Conservation (phyloP, 2,888 invertebrate genomes). For the Melikaiella ostensackeni region DNA sequence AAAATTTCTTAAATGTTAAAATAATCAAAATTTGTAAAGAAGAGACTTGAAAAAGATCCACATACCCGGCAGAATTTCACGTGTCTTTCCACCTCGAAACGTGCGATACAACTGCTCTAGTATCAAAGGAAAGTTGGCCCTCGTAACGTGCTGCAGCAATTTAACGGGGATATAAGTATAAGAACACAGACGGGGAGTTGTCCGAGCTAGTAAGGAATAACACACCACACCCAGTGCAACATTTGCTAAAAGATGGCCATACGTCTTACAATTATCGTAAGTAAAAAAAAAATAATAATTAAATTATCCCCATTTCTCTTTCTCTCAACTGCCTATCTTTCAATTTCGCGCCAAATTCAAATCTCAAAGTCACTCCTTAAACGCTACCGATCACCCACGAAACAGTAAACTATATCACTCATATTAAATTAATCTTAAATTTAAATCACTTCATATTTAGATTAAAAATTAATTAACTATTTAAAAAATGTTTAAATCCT, state of each 20-base stretch:
- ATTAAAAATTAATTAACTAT: no score
- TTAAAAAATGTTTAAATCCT: not conserved
- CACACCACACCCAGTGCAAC: slow-evolving; percentile 72
- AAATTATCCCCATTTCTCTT: not conserved
- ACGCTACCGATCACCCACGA: not conserved
- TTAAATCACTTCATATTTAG: no score
- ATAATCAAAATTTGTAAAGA: not conserved
- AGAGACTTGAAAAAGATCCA: not conserved
- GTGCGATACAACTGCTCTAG: slow-evolving; percentile 10
- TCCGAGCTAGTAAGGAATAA: slow-evolving; percentile 72
- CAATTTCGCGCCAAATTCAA: slow-evolving; percentile 8
- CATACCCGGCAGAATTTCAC: not conserved
- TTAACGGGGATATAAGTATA: slow-evolving; percentile 75
- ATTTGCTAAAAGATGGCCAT: slow-evolving; percentile 60
- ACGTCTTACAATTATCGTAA: slow-evolving; percentile 62
- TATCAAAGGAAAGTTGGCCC: slow-evolving; percentile 63
- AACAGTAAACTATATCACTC: not conserved
- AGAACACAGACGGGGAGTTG: slow-evolving; percentile 71
- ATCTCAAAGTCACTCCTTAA: not conserved
- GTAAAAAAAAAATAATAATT: slow-evolving; percentile 56
- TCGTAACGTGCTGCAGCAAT: slow-evolving; percentile 60
- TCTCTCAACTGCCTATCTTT: not conserved
- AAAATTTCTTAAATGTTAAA: no score
- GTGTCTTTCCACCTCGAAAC: not conserved
- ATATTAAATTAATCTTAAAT: no score